Evolutionary conservation across 2,888 invertebrate genomes (phyloP).

Genomic region (Camponotus fellah): DNA sequence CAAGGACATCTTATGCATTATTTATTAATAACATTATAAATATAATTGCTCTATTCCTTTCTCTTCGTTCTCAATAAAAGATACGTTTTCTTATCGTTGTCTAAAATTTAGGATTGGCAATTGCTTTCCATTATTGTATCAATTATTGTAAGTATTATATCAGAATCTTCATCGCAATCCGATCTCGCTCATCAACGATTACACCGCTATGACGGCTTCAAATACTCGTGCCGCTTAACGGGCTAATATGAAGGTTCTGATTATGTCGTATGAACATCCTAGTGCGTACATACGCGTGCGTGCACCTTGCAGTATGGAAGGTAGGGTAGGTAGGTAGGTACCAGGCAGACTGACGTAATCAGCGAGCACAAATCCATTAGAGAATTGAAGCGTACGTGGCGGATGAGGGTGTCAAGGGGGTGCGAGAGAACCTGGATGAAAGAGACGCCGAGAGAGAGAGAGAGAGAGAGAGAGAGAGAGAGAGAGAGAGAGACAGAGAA

Average conservation of each 20-base stretch:
- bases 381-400: conserved; percentile 72
- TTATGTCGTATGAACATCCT: conserved; percentile 71
- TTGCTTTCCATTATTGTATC: conserved; percentile 15
- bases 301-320: conserved; percentile 27
- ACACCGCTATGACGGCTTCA: conserved; percentile 53
- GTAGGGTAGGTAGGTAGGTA: conserved; percentile 22
- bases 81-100: not conserved
- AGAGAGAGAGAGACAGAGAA: conserved; percentile 48
- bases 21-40: conserved; percentile 15
- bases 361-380: conserved; percentile 76
- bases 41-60: not conserved
- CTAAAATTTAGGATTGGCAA: conserved; percentile 14
- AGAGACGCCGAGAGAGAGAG: conserved; percentile 35
- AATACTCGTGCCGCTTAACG: conserved; percentile 68
- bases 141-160: too few relatives aligned
- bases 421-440: conserved; percentile 25
- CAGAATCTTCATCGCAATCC: conserved; percentile 1
- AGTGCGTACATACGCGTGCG: conserved; percentile 50
- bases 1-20: not conserved
- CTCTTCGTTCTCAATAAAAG: not conserved
- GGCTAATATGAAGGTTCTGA: conserved; percentile 72
- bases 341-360: conserved; percentile 63
- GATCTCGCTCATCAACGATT: conserved; percentile 6
- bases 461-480: conserved; percentile 32
- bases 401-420: conserved; percentile 46